phyloP scores from a whole-genome alignment of 37 sponge, comb jelly and placozoan genomes.

The Eunapius fragilis region DNA sequence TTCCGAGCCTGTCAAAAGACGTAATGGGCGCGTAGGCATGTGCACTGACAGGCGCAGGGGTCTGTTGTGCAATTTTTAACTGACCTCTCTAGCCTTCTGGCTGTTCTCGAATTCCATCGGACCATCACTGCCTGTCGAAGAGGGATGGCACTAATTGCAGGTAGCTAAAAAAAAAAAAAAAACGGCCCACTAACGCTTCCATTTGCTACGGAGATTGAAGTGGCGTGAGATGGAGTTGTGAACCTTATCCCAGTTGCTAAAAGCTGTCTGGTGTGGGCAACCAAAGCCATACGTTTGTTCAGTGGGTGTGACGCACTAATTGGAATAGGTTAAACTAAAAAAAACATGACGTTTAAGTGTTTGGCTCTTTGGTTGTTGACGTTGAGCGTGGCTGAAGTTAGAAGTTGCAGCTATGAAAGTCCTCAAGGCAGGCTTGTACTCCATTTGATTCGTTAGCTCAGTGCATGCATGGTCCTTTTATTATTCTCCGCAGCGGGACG shows the following conservation, averaged over 20 bases:
- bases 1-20: constrained; percentile 33
- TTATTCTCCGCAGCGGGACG: neutral
- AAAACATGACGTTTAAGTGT: neutral
- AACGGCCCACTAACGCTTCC: neutral
- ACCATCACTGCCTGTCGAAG: neutral
- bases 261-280: neutral
- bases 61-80: neutral
- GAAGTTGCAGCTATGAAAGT: neutral
- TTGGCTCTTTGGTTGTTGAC: neutral
- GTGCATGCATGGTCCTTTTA: neutral
- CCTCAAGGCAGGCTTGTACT: neutral
- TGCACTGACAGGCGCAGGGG: neutral
- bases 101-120: neutral
- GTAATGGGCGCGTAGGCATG: neutral
- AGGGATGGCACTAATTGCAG: neutral
- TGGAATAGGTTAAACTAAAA: neutral
- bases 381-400: neutral
- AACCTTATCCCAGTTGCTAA: neutral
- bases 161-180: too few relatives aligned
- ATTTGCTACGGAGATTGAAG: neutral
- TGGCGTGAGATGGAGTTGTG: neutral
- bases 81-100: neutral
- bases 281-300: neutral
- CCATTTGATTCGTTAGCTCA: neutral
- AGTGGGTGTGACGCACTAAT: neutral